Percentiles rank a stretch among this genome's conserved stretches.
phyloP scores from a whole-genome alignment of 2,888 invertebrate genomes.

The Doris montereyensis region DNA sequence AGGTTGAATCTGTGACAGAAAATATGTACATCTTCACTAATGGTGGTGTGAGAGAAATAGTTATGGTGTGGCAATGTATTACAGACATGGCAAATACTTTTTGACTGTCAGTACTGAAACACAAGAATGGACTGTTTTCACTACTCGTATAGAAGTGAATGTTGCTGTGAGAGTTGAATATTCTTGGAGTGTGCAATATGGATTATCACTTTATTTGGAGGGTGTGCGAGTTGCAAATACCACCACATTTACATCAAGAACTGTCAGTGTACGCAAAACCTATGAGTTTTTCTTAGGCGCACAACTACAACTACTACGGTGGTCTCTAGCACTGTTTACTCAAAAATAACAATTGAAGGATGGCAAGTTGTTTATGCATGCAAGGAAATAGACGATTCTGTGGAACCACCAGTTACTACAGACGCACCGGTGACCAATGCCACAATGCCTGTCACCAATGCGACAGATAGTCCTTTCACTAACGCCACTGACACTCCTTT shows the following conservation, averaged over 20 bases:
- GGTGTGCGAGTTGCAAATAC: slow-evolving; percentile 46
- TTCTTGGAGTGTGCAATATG: slow-evolving; percentile 52
- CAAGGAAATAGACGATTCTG: slow-evolving; percentile 43
- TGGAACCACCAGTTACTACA: slow-evolving; percentile 35
- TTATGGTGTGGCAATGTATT: slow-evolving; percentile 54
- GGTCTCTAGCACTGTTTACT: no score
- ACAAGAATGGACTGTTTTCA: slow-evolving; percentile 51
- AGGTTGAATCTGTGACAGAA: slow-evolving; percentile 43
- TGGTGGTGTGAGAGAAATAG: slow-evolving; percentile 48
- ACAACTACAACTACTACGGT: slow-evolving; percentile 36
- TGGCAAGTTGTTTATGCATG: slow-evolving; percentile 47
- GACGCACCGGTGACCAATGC: slow-evolving; percentile 9
- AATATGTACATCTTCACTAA: slow-evolving; percentile 51
- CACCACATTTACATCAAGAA: slow-evolving; percentile 43
- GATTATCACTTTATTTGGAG: slow-evolving; percentile 49
- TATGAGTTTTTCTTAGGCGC: no score
- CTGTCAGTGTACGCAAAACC: slow-evolving; percentile 14
- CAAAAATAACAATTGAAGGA: slow-evolving; percentile 48
- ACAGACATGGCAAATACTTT: slow-evolving; percentile 37
- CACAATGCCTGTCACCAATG: neutral
- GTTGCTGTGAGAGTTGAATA: slow-evolving; percentile 47
- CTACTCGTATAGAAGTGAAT: slow-evolving; percentile 36
- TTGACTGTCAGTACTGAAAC: slow-evolving; percentile 47
- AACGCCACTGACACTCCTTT: neutral
- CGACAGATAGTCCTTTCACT: neutral